Evolutionary conservation across 2,888 invertebrate genomes (phyloP).

Genomic region (Crematogaster levior): DNA sequence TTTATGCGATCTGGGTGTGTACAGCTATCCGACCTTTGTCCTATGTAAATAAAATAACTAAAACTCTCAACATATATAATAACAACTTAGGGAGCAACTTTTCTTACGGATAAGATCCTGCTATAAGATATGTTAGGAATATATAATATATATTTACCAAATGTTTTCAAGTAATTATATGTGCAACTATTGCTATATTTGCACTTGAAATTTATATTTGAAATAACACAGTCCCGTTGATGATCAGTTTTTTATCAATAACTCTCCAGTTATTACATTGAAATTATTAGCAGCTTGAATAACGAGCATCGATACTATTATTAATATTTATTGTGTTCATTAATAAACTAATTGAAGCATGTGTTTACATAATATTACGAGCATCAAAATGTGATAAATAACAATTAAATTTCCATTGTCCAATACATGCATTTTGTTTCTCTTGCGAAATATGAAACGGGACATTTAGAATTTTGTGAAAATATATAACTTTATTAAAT

Average conservation of each 20-base stretch:
- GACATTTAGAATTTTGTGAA: neutral
- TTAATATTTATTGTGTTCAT: conserved; percentile 33
- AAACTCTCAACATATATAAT: conserved; percentile 4
- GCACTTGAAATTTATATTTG: neutral
- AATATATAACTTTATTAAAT: neutral
- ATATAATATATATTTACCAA: neutral
- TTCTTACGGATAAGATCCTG: neutral
- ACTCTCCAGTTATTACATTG: conserved; percentile 8
- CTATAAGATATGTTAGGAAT: neutral
- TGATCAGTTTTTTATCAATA: conserved; percentile 21
- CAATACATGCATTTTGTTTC: neutral
- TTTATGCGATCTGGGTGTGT: conserved; percentile 30
- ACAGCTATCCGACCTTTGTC: neutral
- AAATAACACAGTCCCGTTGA: neutral
- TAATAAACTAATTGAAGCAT: conserved; percentile 27
- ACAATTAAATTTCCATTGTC: conserved; percentile 1
- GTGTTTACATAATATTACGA: conserved; percentile 16
- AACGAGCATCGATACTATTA: conserved; percentile 10
- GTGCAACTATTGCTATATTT: neutral
- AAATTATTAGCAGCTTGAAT: conserved; percentile 13
- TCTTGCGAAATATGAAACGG: neutral
- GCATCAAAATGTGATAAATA: conserved; percentile 23
- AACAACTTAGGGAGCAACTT: neutral
- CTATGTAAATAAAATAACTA: neutral
- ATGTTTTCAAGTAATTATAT: conserved; percentile 1